Conservation (phyloP, 2,888 invertebrate genomes). For the Liodrosophila aerea region DNA sequence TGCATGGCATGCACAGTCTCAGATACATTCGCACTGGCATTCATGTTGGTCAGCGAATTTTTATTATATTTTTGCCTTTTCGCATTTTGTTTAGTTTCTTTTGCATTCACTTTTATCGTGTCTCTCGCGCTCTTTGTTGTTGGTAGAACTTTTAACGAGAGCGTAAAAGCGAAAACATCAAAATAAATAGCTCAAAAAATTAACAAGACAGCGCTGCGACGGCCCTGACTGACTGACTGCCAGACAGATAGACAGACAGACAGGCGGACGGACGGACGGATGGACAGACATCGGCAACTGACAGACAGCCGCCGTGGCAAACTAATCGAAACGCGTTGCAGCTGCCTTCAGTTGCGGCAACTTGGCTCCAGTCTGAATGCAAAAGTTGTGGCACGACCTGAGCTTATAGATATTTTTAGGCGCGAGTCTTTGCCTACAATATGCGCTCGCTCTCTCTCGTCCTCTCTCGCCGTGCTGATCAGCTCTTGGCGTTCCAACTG, state of each 20-base stretch:
- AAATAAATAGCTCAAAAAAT: constrained; percentile 79
- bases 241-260: constrained; percentile 7
- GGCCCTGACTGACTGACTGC: constrained; percentile 34
- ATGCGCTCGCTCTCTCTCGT: constrained; percentile 55
- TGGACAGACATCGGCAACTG: constrained; percentile 2
- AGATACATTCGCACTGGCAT: constrained; percentile 14
- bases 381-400: constrained; percentile 17
- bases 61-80: constrained; percentile 16
- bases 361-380: not conserved
- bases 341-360: constrained; percentile 52
- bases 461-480: too few relatives aligned
- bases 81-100: constrained; percentile 2
- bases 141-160: constrained; percentile 72
- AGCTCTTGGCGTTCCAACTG: constrained; percentile 61
- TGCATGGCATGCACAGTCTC: not conserved
- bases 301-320: constrained; percentile 64
- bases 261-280: too few relatives aligned
- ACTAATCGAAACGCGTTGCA: constrained; percentile 77
- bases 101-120: not conserved
- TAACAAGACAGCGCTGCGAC: constrained; percentile 67
- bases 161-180: constrained; percentile 79
- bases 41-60: constrained; percentile 50
- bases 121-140: constrained; percentile 26
- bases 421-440: constrained; percentile 75
- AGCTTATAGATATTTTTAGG: constrained; percentile 76